Evolutionary conservation across 1,140 invertebrate genomes (phyloP).

Genomic region (Aphidius ervi): DNA sequence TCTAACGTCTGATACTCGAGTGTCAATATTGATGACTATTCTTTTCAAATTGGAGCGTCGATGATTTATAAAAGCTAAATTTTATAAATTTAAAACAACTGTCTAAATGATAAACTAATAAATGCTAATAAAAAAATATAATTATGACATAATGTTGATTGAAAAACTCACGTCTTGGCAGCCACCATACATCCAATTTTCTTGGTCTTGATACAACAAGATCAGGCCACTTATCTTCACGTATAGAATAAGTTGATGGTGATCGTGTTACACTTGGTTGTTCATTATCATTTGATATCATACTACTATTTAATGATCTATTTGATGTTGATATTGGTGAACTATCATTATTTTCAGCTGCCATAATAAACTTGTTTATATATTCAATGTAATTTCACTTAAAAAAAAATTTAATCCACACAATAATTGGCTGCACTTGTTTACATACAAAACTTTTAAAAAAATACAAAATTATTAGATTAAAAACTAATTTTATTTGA

Average conservation of each 20-base stretch:
- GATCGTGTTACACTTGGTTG: conserved; percentile 51
- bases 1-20: too few species aligned
- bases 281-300: conserved; percentile 47
- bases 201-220: conserved; percentile 52
- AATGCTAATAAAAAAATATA: background rate
- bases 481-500: too few species aligned
- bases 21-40: too few species aligned
- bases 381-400: too few species aligned
- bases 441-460: background rate
- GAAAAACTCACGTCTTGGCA: conserved; percentile 48
- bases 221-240: conserved; percentile 56
- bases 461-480: too few species aligned
- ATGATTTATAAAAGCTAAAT: too few species aligned
- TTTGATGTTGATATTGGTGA: conserved; percentile 55
- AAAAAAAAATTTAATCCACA: background rate
- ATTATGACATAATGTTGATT: background rate
- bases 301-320: conserved; percentile 46
- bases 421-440: background rate
- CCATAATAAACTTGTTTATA: conserved; percentile 32
- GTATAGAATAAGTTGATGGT: conserved; percentile 53
- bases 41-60: too few species aligned
- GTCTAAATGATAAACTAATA: background rate
- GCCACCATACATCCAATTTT: conserved; percentile 50
- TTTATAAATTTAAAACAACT: background rate
- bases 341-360: conserved; percentile 52